Evolutionary conservation across 1,140 invertebrate species (phyloP).

Genomic region (Melanaphis sacchari): DNA sequence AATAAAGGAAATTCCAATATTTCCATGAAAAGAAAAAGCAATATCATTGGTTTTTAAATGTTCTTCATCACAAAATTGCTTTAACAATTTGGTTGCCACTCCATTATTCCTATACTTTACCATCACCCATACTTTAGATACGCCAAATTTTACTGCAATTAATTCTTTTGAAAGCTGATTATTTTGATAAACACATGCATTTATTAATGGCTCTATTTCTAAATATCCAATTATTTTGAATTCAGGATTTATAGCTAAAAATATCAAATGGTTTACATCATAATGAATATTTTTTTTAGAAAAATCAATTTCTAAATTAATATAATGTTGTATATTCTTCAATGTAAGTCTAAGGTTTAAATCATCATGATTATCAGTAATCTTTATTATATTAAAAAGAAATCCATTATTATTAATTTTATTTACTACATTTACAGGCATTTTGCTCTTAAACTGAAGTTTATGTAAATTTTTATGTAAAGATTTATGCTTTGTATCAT

Average conservation of each 20-base stretch:
- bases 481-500: background rate
- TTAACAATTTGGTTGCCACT: constrained; percentile 25
- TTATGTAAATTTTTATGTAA: constrained; percentile 43
- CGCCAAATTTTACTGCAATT: constrained; percentile 21
- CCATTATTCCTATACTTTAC: constrained; percentile 36
- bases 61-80: constrained; percentile 13
- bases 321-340: background rate
- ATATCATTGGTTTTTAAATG: constrained; percentile 6
- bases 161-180: background rate
- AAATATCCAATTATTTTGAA: constrained; percentile 21
- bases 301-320: constrained; percentile 13
- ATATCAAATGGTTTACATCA: background rate
- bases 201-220: background rate
- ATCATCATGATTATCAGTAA: background rate
- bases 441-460: background rate
- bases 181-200: background rate
- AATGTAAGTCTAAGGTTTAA: background rate
- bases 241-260: constrained; percentile 9
- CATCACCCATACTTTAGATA: constrained; percentile 42
- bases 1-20: background rate
- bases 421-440: background rate
- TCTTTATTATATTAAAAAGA: background rate
- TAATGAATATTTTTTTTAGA: background rate
- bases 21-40: constrained; percentile 37
- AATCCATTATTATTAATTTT: constrained; percentile 23